phyloP scores from a whole-genome alignment of 2,888 invertebrate genomes.

The Apamea anceps region DNA sequence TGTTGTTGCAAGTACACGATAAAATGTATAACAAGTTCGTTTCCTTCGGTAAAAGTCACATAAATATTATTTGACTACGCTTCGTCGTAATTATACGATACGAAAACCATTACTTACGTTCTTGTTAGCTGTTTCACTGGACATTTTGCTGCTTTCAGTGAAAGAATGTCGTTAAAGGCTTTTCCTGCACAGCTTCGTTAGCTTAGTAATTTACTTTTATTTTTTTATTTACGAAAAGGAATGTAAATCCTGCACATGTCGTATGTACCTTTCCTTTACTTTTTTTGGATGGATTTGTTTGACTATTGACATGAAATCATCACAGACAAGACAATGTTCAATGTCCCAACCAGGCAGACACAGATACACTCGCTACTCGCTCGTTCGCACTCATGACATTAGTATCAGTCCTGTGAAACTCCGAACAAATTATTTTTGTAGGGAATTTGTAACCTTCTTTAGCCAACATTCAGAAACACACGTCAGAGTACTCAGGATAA shows the following conservation, averaged over 20 bases:
- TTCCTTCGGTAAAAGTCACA: neutral
- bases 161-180: neutral
- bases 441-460: too few species aligned
- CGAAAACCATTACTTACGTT: conserved; percentile 86
- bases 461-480: too few species aligned
- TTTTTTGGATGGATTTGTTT: conserved; percentile 10
- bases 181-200: neutral
- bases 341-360: neutral
- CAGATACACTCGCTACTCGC: too few species aligned
- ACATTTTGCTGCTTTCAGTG: conserved; percentile 81
- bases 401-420: too few species aligned
- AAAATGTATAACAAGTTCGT: conserved; percentile 23
- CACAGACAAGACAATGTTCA: neutral
- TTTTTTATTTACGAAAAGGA: conserved; percentile 9
- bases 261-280: neutral
- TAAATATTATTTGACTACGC: conserved; percentile 10
- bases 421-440: too few species aligned
- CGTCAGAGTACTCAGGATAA: too few species aligned
- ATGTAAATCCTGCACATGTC: neutral
- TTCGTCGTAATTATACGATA: neutral
- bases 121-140: conserved; percentile 90
- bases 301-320: neutral
- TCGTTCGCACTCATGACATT: too few species aligned
- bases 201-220: neutral
- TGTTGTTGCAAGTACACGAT: conserved; percentile 27